Base-by-base conservation (phyloP, 1,140 invertebrate species). In the Pseudobourletiella spinata region DNA sequence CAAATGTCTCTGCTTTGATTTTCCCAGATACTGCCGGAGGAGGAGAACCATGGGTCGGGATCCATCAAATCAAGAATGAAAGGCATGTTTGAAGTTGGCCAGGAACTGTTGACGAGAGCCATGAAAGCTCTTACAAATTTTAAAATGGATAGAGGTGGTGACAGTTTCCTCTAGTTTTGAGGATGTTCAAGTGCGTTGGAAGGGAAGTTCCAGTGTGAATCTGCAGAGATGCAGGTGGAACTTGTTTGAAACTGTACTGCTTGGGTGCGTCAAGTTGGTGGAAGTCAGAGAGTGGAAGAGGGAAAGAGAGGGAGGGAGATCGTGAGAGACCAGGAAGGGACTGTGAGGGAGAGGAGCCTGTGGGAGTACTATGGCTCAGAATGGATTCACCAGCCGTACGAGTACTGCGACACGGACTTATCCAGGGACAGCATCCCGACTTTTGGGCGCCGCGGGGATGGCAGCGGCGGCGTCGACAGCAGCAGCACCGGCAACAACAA, bases 401-500 rank as follows among this genome's bases (percentile, higher is more conserved):
- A 66, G 32, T 57, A 64, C 32, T 16, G 61, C 52, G 25, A 64
- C 58, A 35, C 56, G 64, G 46, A 65, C 65, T 18, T 70, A 67
- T 52, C 68, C 68, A 0, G 68, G 68, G 15, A 64, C 61, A 4
- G 68, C 68, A 3, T 22, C 64, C 15, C 46, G 68, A 14, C 62
- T 67, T n/a, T 52, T 57, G 20, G 32, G 26, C 22, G 50, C 6
- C 15, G 26, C 48, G 3, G 16, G 24, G 8, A 48, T 52, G 66
- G 54, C 59, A 26, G 6, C 39, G 29, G 24, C 52, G 39, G 42
- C 63, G 64, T 72, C 44, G 71, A 71, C 50, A 72, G 71, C 43
- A 70, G 26, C 43, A 18, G 72, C 57, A 67, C 24, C 58, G 11
- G 42, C 63, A 24, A 14, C 68, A 67, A 25, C 71, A 65, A 3